Conservation (phyloP, 2,113 vertebrate species). For the Lampris megalopsis region DNA sequence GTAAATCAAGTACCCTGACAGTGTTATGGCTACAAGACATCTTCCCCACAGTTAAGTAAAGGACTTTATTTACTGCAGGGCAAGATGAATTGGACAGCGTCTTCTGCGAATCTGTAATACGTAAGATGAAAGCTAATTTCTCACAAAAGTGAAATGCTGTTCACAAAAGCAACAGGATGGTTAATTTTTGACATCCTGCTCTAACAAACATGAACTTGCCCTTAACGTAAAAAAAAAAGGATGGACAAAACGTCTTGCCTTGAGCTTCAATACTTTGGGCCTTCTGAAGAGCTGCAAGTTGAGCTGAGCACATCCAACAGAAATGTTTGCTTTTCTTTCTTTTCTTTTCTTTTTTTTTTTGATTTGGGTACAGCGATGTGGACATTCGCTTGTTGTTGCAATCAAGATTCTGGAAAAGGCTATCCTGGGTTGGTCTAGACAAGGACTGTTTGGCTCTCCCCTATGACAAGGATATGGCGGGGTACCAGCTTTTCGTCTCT, state of each 20-base stretch:
- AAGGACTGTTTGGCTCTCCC: slow-evolving; percentile 27
- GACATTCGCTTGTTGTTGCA: slow-evolving; percentile 67
- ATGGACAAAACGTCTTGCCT: slow-evolving; percentile 48
- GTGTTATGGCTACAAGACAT: slow-evolving; percentile 51
- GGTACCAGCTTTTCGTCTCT: not conserved
- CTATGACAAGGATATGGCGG: slow-evolving; percentile 24
- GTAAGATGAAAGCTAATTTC: slow-evolving; percentile 17
- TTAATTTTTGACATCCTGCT: slow-evolving; percentile 44
- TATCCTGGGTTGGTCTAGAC: slow-evolving; percentile 56
- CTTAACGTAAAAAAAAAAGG: slow-evolving; percentile 21
- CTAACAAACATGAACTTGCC: slow-evolving; percentile 34
- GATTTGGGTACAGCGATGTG: slow-evolving; percentile 45
- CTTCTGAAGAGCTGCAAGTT: slow-evolving; percentile 26
- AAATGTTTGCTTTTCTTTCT: slow-evolving; percentile 72
- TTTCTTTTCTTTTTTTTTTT: slow-evolving; percentile 55
- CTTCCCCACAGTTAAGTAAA: slow-evolving; percentile 13
- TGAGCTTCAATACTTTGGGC: slow-evolving; percentile 26
- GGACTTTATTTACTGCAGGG: not conserved
- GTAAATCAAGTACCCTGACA: slow-evolving; percentile 29
- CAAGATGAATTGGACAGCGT: not conserved
- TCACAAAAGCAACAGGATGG: slow-evolving; percentile 21
- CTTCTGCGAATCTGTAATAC: slow-evolving; percentile 1
- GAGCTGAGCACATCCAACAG: slow-evolving; percentile 61
- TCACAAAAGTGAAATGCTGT: slow-evolving; percentile 5
- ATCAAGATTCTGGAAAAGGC: slow-evolving; percentile 61